These are phyloP conservation scores for Germaria angustata DNA, from an alignment of 2,888 invertebrate species.

Conservation along the genomic window DNA sequence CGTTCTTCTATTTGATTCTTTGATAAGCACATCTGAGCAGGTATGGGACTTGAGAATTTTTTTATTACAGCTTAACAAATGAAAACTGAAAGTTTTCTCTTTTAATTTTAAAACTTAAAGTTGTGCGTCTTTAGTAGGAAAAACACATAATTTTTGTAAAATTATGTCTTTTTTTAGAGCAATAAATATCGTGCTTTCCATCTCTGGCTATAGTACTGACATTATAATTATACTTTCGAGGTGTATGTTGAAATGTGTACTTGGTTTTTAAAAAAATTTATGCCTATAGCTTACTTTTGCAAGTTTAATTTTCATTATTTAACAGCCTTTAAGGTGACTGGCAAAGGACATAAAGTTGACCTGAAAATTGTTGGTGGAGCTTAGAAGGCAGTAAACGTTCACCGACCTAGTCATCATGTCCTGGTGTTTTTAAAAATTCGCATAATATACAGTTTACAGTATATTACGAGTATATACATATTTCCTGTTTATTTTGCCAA, in stretches of 20 bases:
- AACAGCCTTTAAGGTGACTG: neutral
- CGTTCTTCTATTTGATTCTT: neutral
- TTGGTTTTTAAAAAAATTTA: neutral
- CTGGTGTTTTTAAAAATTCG: slow-evolving; percentile 13
- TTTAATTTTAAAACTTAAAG: too few species aligned
- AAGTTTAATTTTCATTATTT: neutral
- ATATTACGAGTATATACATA: neutral
- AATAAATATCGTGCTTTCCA: neutral
- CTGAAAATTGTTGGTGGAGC: neutral
- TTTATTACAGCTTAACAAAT: neutral
- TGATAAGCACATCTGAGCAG: neutral
- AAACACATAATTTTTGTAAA: too few species aligned
- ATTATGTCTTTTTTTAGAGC: neutral
- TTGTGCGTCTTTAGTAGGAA: too few species aligned
- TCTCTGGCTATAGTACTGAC: neutral
- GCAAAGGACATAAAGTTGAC: neutral
- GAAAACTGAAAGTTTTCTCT: too few species aligned
- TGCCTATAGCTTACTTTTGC: neutral
- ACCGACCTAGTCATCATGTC: neutral
- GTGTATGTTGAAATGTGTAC: neutral
- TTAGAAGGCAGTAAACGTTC: neutral
- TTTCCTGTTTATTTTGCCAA: neutral
- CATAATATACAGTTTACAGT: neutral
- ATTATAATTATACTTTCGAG: neutral
- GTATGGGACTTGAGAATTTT: neutral